A percentile compares a stretch with the other conserved stretches of the same genome.
These are phyloP conservation scores for Galleria mellonella DNA, from an alignment of 1,140 invertebrate genomes.

Conservation along the genomic window DNA sequence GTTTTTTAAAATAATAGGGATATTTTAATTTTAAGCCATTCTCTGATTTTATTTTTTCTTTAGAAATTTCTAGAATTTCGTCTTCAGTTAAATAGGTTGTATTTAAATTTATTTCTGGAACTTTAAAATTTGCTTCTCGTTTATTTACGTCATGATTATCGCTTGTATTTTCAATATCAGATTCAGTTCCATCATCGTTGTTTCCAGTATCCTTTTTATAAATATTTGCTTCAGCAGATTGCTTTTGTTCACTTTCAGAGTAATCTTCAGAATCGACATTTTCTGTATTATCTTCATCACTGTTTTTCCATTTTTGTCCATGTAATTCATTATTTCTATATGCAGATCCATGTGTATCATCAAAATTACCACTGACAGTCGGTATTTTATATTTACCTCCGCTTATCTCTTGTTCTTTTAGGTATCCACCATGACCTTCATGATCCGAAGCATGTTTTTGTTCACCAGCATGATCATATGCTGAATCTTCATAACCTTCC, in stretches of 20 bases:
- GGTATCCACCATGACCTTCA: slow-evolving; percentile 60
- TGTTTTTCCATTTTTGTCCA: slow-evolving; percentile 51
- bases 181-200: neutral
- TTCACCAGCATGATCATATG: slow-evolving; percentile 84
- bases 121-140: slow-evolving; percentile 30
- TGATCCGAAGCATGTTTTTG: slow-evolving; percentile 79
- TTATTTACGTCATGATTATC: slow-evolving; percentile 40
- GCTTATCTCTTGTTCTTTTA: slow-evolving; percentile 55
- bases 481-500: slow-evolving; percentile 86
- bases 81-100: slow-evolving; percentile 33
- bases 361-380: slow-evolving; percentile 26
- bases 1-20: slow-evolving; percentile 68
- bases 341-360: slow-evolving; percentile 42
- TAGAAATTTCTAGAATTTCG: slow-evolving; percentile 28
- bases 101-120: slow-evolving; percentile 41
- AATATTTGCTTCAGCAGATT: slow-evolving; percentile 12
- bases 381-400: slow-evolving; percentile 59
- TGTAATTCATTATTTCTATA: slow-evolving; percentile 40
- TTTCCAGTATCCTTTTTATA: neutral
- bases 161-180: neutral
- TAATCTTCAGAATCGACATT: slow-evolving; percentile 44
- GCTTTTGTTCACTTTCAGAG: slow-evolving; percentile 38
- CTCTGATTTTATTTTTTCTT: slow-evolving; percentile 24
- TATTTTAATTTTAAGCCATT: slow-evolving; percentile 52
- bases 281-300: slow-evolving; percentile 44